A percentile compares a stretch with the other conserved stretches of the same genome.
Conservation (phyloP, 2,888 invertebrate species). For the Melipona bicolor region DNA sequence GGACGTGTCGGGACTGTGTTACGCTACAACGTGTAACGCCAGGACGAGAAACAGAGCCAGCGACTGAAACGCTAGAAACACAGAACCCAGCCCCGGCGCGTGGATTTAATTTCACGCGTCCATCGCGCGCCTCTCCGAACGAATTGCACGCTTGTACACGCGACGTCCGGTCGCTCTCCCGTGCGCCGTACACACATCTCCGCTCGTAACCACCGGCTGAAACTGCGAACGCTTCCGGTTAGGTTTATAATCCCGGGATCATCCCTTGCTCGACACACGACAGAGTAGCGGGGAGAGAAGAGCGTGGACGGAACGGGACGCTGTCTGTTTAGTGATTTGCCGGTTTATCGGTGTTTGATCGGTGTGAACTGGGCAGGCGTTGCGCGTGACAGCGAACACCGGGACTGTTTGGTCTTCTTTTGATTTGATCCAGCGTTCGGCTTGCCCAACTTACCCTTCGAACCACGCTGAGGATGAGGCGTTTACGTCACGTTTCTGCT, state of each 20-base stretch:
- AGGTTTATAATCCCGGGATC: slow-evolving; percentile 31
- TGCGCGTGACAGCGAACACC: not conserved
- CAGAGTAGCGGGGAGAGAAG: no score
- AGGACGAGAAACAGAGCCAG: not conserved
- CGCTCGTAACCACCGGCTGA: no score
- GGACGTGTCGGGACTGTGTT: slow-evolving; percentile 11
- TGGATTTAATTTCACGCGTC: slow-evolving; percentile 65
- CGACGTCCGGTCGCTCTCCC: no score
- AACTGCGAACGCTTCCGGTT: not conserved
- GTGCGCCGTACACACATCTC: no score
- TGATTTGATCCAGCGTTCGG: not conserved
- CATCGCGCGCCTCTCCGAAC: slow-evolving; percentile 33
- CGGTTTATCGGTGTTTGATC: not conserved
- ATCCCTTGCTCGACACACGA: slow-evolving; percentile 26
- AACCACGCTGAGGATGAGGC: not conserved
- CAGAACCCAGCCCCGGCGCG: not conserved
- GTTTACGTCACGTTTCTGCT: not conserved
- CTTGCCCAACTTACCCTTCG: not conserved
- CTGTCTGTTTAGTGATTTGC: slow-evolving; percentile 3
- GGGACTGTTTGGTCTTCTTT: not conserved
- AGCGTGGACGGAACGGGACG: no score
- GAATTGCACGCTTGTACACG: slow-evolving; percentile 4
- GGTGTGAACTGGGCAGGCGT: not conserved
- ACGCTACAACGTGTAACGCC: slow-evolving; percentile 8
- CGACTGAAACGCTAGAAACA: slow-evolving; percentile 21